These are phyloP conservation scores for Eilema caniola DNA, from an alignment of 2,888 invertebrate genomes.

Conservation along the genomic window DNA sequence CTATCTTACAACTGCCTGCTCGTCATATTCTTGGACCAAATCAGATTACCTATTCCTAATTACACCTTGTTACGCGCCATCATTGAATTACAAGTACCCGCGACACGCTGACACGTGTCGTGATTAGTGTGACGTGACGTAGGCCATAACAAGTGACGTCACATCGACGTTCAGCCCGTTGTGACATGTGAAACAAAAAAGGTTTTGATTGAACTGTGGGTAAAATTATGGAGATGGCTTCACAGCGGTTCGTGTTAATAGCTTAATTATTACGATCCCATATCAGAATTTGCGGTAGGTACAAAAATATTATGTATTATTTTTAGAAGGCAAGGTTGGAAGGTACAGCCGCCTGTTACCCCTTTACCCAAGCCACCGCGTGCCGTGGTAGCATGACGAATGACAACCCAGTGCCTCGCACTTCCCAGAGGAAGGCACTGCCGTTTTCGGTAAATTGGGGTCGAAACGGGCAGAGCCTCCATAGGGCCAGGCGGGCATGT, in stretches of 20 bases:
- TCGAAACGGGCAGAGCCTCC: no score
- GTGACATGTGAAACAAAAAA: constrained; percentile 18
- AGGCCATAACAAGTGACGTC: constrained; percentile 12
- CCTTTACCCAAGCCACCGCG: no score
- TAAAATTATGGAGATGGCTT: not conserved
- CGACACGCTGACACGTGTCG: constrained; percentile 30
- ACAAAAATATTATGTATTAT: not conserved
- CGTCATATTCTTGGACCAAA: constrained; percentile 25
- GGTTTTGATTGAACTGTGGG: not conserved
- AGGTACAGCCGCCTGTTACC: no score
- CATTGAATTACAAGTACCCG: constrained; percentile 38
- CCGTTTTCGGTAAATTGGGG: no score
- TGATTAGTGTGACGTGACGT: constrained; percentile 23
- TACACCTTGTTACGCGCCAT: constrained; percentile 36
- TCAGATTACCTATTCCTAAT: constrained; percentile 25
- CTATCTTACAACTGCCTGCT: not conserved
- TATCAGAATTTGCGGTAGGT: not conserved
- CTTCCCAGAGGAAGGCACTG: no score
- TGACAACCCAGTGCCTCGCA: no score
- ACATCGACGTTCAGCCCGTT: constrained; percentile 19
- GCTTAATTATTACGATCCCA: not conserved
- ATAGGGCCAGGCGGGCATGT: no score
- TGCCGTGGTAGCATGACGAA: no score
- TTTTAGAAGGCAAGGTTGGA: no score
- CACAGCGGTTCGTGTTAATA: not conserved